Base-by-base conservation (phyloP, 2,113 vertebrate genomes). In the Sylvilagus bachmani region DNA sequence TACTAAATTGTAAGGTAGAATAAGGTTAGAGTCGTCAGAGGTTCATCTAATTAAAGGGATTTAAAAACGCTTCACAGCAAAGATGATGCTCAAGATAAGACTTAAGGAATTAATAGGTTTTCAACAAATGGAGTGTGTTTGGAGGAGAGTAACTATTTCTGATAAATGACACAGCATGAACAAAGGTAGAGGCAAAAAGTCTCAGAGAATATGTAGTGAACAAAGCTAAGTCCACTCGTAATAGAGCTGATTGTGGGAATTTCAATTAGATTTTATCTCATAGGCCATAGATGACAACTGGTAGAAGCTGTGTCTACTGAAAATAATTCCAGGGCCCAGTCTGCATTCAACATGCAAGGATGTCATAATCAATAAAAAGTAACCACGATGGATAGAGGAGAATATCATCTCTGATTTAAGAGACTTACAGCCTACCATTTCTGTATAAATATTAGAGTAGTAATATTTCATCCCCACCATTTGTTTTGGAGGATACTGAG, bases 61-160 rank as follows among this genome's bases (percentile, higher is more conserved):
- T 97, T 95, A 91, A 94, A 97, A 96, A 97, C 75, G 80, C 96
- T 96, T 96, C 94, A 77, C 79, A 95, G 96, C 97, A 94, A 96
- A 97, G 96, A 97, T 97, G 95, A 94, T 94, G 91, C 96, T 97
- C 82, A 82, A 95, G 97, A 95, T 97, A 95, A 89, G 95, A 97
- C 91, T 96, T 97, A 96, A 89, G 95, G 96, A 97, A 97, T 96
- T 97, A 97, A 97, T 96, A 97, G 96, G 79, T 96, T 97, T 97
- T 97, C 97, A 95, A 93, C 83, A 97, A 97, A 97, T 97, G 83
- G 93, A 97, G 95, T 95, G 94, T 97, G 83, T 97, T 95, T 97
- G 95, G 89, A 95, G 82, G 92, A 95, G 95, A 97, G 94, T 91
- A 91, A 89, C 95, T 97, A 87, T 97, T 97, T 97, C 94, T 97